Percentiles rank a stretch among this genome's conserved stretches.
phyloP scores from a whole-genome alignment of 2,797 vertebrate genomes.

The Schizopygopsis malacanthus region DNA sequence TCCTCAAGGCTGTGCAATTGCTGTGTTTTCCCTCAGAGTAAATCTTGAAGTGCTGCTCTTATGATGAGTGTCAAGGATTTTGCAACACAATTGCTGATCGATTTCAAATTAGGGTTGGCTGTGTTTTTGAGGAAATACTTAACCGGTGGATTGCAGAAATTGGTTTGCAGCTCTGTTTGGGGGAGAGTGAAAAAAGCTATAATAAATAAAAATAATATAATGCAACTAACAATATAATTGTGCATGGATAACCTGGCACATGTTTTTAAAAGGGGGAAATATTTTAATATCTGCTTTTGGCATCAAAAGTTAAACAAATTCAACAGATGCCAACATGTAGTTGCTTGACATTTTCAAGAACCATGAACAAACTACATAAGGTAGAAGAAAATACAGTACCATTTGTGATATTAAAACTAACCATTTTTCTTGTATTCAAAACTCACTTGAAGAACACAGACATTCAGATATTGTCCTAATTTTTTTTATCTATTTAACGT shows the following conservation, averaged over 20 bases:
- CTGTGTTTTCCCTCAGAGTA: neutral
- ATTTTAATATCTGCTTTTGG: neutral
- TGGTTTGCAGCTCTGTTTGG: neutral
- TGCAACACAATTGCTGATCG: neutral
- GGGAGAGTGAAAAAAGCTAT: neutral
- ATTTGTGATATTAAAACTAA: neutral
- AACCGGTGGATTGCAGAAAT: neutral
- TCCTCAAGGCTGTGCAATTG: neutral
- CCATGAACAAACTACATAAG: neutral
- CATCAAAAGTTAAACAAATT: neutral
- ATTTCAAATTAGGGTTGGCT: neutral
- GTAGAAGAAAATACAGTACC: neutral
- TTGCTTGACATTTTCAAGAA: neutral
- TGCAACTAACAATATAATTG: neutral
- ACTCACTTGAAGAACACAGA: too few relatives aligned
- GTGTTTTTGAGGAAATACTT: neutral
- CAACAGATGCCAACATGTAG: neutral
- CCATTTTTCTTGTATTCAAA: neutral
- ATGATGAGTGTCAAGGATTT: neutral
- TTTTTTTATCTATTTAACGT: neutral
- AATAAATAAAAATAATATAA: neutral
- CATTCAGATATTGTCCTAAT: neutral
- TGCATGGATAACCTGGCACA: neutral
- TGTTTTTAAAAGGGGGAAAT: neutral
- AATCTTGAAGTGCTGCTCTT: neutral